phyloP scores from a whole-genome alignment of 1,140 invertebrate species.

The Bombus affinis region DNA sequence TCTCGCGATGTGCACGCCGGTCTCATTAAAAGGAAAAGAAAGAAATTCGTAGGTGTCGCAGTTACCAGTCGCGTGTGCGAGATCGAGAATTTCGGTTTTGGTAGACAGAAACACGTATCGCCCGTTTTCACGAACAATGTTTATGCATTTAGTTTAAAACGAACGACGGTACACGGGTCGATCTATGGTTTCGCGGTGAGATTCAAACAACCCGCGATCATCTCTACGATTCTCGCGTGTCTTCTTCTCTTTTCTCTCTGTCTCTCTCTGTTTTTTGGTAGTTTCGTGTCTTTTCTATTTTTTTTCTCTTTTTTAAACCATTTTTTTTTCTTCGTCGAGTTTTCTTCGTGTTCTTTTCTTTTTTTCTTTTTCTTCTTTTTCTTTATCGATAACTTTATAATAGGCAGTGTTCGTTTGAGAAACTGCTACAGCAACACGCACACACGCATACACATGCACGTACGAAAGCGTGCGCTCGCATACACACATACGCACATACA shows the following conservation, averaged over 20 bases:
- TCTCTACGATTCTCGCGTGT: constrained; percentile 23
- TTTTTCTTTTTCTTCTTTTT: constrained; percentile 1
- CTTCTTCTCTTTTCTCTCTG: neutral
- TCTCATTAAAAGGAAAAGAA: constrained; percentile 54
- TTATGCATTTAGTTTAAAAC: constrained; percentile 12
- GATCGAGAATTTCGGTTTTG: constrained; percentile 33
- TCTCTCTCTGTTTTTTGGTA: neutral
- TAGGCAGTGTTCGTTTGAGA: constrained; percentile 70
- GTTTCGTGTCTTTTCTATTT: neutral
- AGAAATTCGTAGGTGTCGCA: constrained; percentile 47
- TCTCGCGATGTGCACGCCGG: neutral
- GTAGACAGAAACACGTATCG: constrained; percentile 26
- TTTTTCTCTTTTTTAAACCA: neutral
- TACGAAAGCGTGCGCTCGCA: neutral
- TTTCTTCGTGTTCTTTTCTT: neutral
- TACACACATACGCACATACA: neutral
- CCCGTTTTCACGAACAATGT: constrained; percentile 8
- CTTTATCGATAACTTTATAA: constrained; percentile 60
- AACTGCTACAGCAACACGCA: constrained; percentile 64
- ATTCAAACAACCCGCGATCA: constrained; percentile 48
- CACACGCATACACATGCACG: neutral
- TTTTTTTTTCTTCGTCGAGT: neutral
- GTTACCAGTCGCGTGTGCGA: constrained; percentile 35
- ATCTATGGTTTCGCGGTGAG: constrained; percentile 44
- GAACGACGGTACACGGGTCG: constrained; percentile 33